A percentile compares a stretch with the other conserved stretches of the same genome.
These are phyloP conservation scores for Notothenia coriiceps DNA, from an alignment of 2,113 vertebrate genomes.

Conservation along the genomic window DNA sequence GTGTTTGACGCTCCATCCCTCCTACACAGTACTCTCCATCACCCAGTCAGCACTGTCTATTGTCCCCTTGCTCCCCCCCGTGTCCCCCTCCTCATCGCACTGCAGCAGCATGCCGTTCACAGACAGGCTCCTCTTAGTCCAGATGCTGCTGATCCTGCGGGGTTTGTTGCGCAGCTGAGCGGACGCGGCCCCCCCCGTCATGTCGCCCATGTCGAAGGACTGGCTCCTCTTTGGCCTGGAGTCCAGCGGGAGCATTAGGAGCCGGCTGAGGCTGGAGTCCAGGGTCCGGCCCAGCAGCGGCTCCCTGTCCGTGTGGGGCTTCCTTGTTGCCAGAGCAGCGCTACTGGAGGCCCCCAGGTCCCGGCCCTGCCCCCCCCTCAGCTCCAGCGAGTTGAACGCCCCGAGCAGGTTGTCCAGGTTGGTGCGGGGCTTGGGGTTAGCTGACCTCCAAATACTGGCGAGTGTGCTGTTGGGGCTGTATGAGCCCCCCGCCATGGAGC, in stretches of 20 bases:
- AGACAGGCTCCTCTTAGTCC: constrained; percentile 95
- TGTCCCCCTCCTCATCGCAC: constrained; percentile 88
- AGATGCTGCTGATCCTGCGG: constrained; percentile 90
- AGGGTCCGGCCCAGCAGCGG: constrained; percentile 89
- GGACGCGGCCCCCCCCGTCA: constrained; percentile 33
- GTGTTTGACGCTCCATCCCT: neutral
- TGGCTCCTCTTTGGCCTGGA: constrained; percentile 92
- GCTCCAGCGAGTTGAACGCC: constrained; percentile 92
- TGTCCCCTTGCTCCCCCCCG: constrained; percentile 87
- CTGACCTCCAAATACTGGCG: constrained; percentile 89
- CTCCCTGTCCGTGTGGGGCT: constrained; percentile 89
- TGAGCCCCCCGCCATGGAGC: constrained; percentile 84
- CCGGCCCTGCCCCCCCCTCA: constrained; percentile 86
- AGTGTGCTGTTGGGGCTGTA: constrained; percentile 88
- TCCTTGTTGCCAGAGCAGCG: constrained; percentile 47
- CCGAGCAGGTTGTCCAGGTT: constrained; percentile 93
- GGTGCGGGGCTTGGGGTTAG: constrained; percentile 85
- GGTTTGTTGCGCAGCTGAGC: constrained; percentile 88
- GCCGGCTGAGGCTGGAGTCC: constrained; percentile 88
- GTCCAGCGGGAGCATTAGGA: constrained; percentile 91
- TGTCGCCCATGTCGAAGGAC: constrained; percentile 95
- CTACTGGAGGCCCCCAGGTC: constrained; percentile 82
- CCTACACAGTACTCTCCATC: constrained; percentile 96
- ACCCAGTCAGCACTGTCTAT: constrained; percentile 93
- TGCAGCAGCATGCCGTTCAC: constrained; percentile 94